phyloP scores from a whole-genome alignment of 2,113 vertebrate species.

The Herpailurus yagouaroundi region DNA sequence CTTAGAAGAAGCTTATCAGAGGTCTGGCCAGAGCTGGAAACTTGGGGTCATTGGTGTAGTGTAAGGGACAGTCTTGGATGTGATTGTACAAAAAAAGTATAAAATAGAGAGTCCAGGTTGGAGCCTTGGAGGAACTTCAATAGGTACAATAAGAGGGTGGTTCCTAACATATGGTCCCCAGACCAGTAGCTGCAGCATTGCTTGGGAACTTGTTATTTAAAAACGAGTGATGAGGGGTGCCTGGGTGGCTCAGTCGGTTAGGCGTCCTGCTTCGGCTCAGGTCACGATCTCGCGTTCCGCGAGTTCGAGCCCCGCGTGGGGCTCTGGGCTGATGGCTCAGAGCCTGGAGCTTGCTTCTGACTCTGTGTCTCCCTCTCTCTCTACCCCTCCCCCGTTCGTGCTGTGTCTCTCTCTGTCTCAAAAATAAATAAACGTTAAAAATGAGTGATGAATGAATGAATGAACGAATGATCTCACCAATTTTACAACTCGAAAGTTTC shows the following conservation, averaged over 20 bases:
- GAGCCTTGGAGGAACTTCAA: neutral
- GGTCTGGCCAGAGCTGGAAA: neutral
- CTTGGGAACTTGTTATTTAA: neutral
- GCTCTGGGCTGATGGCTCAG: too few species aligned
- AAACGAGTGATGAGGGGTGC: neutral
- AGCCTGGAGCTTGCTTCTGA: too few species aligned
- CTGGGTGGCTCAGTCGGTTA: too few species aligned
- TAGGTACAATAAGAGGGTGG: accelerated
- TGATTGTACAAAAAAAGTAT: neutral
- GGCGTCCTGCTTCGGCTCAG: too few species aligned
- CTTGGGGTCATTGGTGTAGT: neutral
- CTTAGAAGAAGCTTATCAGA: neutral
- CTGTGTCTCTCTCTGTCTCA: too few species aligned
- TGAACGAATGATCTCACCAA: neutral
- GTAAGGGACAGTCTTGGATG: neutral
- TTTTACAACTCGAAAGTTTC: neutral
- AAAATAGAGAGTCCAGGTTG: neutral
- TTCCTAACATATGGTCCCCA: neutral
- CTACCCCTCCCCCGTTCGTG: too few species aligned
- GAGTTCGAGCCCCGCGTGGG: too few species aligned
- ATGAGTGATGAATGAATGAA: neutral
- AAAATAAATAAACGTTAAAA: too few species aligned
- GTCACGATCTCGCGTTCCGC: too few species aligned
- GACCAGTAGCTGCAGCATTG: neutral
- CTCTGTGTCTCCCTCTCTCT: too few species aligned